Evolutionary conservation across 2,888 invertebrate genomes (phyloP).

Genomic region (Sphaerophoria taeniata): DNA sequence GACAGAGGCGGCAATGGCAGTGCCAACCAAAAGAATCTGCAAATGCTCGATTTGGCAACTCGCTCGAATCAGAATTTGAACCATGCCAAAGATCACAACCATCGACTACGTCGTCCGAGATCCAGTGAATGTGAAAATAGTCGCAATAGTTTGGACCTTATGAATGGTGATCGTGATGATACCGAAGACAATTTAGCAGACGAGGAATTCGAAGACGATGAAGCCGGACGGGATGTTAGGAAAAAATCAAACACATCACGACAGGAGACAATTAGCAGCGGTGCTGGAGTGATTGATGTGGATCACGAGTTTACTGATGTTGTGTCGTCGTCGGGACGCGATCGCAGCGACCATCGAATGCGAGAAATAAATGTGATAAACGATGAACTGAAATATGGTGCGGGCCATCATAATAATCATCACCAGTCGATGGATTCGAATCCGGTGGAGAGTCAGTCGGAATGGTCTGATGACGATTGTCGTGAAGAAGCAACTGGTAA

Average conservation of each 20-base stretch:
- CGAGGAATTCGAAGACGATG: conserved; percentile 82
- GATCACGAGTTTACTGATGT: conserved; percentile 69
- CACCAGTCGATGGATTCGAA: conserved; percentile 82
- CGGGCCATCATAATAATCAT: conserved; percentile 81
- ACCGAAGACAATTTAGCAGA: conserved; percentile 82
- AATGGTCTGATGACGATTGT: conserved; percentile 89
- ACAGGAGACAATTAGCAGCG: conserved; percentile 71
- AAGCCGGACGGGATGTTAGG: conserved; percentile 80
- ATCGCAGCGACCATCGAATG: conserved; percentile 74
- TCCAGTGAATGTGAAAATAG: conserved; percentile 81
- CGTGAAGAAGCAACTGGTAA: conserved; percentile 86
- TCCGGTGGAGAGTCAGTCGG: conserved; percentile 89
- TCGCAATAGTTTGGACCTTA: conserved; percentile 81
- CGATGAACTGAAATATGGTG: conserved; percentile 83
- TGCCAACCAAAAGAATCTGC: conserved; percentile 78
- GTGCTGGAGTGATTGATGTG: conserved; percentile 75
- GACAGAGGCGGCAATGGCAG: conserved; percentile 78
- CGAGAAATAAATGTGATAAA: conserved; percentile 82
- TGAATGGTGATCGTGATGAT: conserved; percentile 81
- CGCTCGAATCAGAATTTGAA: conserved; percentile 62
- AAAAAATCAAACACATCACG: conserved; percentile 77
- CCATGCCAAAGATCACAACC: conserved; percentile 79
- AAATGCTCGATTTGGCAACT: conserved; percentile 78
- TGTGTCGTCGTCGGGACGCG: conserved; percentile 42
- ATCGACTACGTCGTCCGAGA: conserved; percentile 80